These are phyloP conservation scores for Zaprionus tsacasi DNA, from an alignment of 1,140 invertebrate species.

Conservation along the genomic window DNA sequence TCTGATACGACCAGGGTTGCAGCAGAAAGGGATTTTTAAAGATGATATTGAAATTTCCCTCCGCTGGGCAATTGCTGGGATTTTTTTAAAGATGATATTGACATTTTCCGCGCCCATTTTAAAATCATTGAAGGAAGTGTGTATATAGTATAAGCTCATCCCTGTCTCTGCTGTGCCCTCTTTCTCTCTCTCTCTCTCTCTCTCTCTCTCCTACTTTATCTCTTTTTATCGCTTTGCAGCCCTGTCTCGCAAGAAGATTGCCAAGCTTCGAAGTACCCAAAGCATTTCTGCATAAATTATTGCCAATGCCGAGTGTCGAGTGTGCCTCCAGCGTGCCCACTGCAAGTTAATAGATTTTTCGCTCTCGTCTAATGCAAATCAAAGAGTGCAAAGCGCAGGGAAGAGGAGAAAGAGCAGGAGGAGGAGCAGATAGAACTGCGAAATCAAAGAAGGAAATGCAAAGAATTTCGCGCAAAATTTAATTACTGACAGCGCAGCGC, in stretches of 20 bases:
- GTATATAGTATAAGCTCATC: neutral
- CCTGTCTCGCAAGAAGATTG: constrained; percentile 22
- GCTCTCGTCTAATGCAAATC: constrained; percentile 64
- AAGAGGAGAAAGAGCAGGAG: neutral
- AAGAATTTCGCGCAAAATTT: constrained; percentile 70
- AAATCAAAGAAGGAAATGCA: constrained; percentile 73
- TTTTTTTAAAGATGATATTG: too few species aligned
- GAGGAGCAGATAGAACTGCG: neutral
- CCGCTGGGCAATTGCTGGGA: neutral
- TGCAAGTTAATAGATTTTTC: constrained; percentile 72
- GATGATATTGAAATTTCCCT: neutral
- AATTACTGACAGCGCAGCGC: constrained; percentile 56
- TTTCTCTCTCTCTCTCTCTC: neutral
- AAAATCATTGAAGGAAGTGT: too few species aligned
- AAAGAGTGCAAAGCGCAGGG: constrained; percentile 17
- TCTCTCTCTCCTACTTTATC: neutral
- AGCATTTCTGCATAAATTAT: constrained; percentile 61
- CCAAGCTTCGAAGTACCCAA: constrained; percentile 24
- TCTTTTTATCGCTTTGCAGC: neutral
- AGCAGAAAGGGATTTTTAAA: neutral
- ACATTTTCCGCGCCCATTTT: too few species aligned
- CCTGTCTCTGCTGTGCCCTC: neutral
- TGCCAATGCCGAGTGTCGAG: constrained; percentile 42
- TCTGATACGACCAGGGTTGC: constrained; percentile 22
- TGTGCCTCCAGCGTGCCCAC: neutral